Evolutionary conservation across 2,888 invertebrate genomes (phyloP), one percentile per base, ranked within the genome.

Genomic region (Ornithoptera alexandrae): DNA sequence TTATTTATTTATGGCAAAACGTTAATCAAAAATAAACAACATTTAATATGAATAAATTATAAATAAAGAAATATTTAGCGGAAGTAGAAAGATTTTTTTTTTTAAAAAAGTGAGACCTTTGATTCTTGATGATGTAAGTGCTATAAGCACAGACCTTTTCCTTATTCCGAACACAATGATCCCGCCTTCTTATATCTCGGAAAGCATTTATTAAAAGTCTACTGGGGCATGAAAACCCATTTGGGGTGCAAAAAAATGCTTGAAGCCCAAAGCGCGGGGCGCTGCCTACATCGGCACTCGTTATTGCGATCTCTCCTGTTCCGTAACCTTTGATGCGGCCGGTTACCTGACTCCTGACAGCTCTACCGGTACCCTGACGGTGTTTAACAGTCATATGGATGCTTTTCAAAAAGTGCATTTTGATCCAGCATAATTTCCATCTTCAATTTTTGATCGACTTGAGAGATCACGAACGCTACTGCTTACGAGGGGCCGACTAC

Each of bases 141-240:
- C 7, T 12, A 30, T 61, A 61, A 58, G 59, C 20, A 30, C 42
- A 42, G 60, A 57, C 39, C 64, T 53, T 65, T 64, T 59, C 57
- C 64, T 63, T 36, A 64, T 64, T 67, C 56, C 70, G 50, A 60
- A 67, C 57, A 64, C 61, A 64, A 67, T 67, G 64, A 65, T 50
- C 64, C 61, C 12, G 57, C 18, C 50, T 39, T n/a, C 59, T 42
- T 67, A 58, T 64, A 67, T 57, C 64, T 67, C 64, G 60, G 64
- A 20, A 50, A 70, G 70, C 50, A 67, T 70, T 70, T 70, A 67
- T 70, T 67, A 70, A 70, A 70, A 67, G 64, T 42, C 46, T 61
- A 61, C 63, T 67, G 61, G 57, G 63, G 56, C 64, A 70, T 70
- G 64, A 70, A 70, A 67, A 70, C 61, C 61, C 61, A 67, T 70